Evolutionary conservation across 1,140 invertebrate genomes (phyloP), one percentile per base, ranked within the genome.

Genomic region (Aphaenogaster floridana): DNA sequence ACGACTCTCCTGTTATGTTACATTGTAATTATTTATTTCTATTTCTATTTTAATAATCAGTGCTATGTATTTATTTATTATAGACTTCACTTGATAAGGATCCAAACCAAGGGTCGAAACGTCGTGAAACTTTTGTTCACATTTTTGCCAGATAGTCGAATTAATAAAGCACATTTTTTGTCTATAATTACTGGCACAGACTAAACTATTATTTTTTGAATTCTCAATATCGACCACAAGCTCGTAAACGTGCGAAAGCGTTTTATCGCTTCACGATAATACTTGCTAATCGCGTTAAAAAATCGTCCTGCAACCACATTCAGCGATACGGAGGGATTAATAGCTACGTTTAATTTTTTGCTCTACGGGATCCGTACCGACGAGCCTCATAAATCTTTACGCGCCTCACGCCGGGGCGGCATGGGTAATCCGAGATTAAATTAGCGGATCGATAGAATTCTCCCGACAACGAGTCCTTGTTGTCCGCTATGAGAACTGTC

Each of bases 381-480:
- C 21, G 68, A 63, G 69, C 69, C 13, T 39, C 69, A 50, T 84
- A 74, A 84, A 84, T 84, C 80, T 84, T 74, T 57, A 61, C 68
- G 79, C 80, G 50, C n/a, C 11, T 79, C 57, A 7, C 57, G 77
- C 48, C 42, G 11, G 4, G 13, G 15, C 28, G 45, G 36, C 61
- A 34, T 6, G 48, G 45, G 39, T 84, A 76, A 74, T 84, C 69
- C n/a, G 68, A 74, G 68, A 84, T 84, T 74, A 74, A 84, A 84
- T 84, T 84, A 76, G 42, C 54, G 69, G 45, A 84, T 84, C 80
- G 54, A 84, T 74, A 52, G 39, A 72, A 74, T 50, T 50, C 28
- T 28, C 80, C 42, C 45, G 42, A 59, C 64, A 42, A 54, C 21
- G 66, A 72, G 52, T 59, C 28, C 66, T 59, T 36, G 80, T 83